Conservation (phyloP, 1,140 invertebrate genomes). For the Rhagoletis zephyria region DNA sequence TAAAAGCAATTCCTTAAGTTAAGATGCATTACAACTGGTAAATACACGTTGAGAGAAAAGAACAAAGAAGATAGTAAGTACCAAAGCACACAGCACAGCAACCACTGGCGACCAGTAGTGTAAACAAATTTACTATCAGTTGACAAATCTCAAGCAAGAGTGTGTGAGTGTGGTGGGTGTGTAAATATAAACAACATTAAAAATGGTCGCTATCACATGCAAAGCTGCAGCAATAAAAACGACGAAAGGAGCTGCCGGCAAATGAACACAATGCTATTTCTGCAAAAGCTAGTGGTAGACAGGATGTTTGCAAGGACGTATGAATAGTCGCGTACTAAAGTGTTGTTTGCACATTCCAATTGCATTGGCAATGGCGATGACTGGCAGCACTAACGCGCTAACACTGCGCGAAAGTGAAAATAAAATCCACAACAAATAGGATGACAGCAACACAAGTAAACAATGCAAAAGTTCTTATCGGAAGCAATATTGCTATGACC, state of each 20-base stretch:
- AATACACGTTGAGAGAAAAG: background rate
- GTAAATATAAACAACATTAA: constrained; percentile 42
- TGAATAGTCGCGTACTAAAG: constrained; percentile 4
- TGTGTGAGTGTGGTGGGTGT: background rate
- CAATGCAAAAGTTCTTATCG: constrained; percentile 14
- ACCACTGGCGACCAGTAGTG: background rate
- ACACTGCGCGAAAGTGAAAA: background rate
- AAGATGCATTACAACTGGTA: background rate
- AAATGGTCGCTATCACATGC: background rate
- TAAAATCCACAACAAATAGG: constrained; percentile 32
- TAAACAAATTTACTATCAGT: no score
- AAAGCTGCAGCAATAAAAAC: background rate
- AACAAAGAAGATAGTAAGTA: background rate
- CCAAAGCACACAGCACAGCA: background rate
- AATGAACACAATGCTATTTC: constrained; percentile 33
- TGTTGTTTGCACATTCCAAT: constrained; percentile 26
- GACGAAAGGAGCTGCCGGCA: background rate
- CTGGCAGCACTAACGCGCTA: background rate
- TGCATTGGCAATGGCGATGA: constrained; percentile 16
- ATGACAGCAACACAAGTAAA: constrained; percentile 19
- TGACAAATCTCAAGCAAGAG: no score
- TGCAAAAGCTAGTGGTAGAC: background rate
- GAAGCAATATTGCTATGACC: background rate
- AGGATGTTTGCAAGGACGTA: constrained; percentile 1
- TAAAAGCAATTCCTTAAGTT: background rate